phyloP scores from a whole-genome alignment of 1,140 invertebrate genomes.

The Leptinotarsa texana region DNA sequence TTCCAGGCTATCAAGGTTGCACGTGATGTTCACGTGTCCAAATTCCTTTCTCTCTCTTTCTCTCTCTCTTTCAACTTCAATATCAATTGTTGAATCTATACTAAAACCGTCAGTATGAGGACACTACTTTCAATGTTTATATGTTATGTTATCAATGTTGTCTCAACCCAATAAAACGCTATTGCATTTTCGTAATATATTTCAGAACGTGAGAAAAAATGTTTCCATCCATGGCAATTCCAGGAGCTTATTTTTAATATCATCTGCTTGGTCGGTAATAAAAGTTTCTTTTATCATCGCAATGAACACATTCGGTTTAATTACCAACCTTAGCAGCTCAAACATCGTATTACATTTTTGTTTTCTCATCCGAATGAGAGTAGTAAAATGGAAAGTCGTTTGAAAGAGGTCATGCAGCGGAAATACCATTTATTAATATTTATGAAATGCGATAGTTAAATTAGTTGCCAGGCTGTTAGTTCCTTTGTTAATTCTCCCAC shows the following conservation, averaged over 20 bases:
- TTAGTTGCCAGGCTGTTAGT: background rate
- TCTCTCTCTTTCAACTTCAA: too few relatives aligned
- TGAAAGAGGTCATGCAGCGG: conserved; percentile 5
- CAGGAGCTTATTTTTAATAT: background rate
- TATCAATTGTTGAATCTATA: too few relatives aligned
- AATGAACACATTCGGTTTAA: background rate
- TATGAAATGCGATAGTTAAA: background rate
- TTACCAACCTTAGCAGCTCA: background rate
- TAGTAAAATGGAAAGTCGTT: background rate
- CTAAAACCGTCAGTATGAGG: too few relatives aligned
- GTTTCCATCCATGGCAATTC: background rate
- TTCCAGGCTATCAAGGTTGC: too few relatives aligned
- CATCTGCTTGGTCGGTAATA: background rate
- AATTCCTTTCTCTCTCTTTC: too few relatives aligned
- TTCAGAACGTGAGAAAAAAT: background rate
- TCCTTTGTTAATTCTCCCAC: background rate
- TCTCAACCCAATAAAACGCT: too few relatives aligned
- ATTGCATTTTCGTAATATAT: too few relatives aligned
- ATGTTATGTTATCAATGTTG: too few relatives aligned
- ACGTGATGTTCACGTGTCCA: too few relatives aligned
- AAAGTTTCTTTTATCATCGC: background rate
- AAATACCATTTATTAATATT: background rate
- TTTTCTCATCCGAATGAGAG: background rate
- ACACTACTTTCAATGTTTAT: too few relatives aligned
- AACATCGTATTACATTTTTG: background rate